Conservation (phyloP, 1,140 invertebrate genomes). For the Penaeus chinensis region DNA sequence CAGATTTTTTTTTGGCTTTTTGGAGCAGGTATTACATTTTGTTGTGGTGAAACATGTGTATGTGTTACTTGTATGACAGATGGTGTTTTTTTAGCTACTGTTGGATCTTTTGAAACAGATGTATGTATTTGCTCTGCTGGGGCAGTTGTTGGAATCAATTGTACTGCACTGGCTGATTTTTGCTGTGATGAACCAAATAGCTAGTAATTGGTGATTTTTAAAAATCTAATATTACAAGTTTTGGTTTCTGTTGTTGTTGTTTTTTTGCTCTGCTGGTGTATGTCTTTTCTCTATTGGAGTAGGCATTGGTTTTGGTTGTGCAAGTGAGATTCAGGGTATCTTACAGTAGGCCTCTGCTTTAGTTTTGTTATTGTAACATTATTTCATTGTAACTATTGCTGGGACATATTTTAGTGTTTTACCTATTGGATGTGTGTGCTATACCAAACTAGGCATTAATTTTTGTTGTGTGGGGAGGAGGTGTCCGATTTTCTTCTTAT, state of each 20-base stretch:
- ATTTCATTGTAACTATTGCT: background rate
- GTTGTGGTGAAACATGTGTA: constrained; percentile 10
- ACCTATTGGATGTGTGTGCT: too few relatives aligned
- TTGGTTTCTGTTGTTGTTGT: constrained; percentile 5
- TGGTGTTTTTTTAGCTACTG: background rate
- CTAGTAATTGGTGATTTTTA: too few relatives aligned
- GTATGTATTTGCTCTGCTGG: constrained; percentile 22
- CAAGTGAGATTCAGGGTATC: too few relatives aligned
- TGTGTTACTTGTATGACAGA: too few relatives aligned
- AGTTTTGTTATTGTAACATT: background rate
- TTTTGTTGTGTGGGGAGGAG: too few relatives aligned
- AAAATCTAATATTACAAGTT: background rate
- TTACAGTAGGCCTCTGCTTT: background rate
- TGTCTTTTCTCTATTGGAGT: constrained; percentile 2
- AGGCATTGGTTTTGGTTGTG: constrained; percentile 32
- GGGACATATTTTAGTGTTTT: too few relatives aligned
- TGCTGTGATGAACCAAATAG: background rate
- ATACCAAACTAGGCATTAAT: too few relatives aligned
- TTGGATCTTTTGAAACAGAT: background rate
- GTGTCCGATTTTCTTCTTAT: too few relatives aligned
- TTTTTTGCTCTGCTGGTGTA: constrained; percentile 13
- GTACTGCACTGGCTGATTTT: background rate
- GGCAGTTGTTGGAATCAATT: constrained; percentile 10
- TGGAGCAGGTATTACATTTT: background rate
- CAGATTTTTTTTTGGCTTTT: background rate